phyloP scores from a whole-genome alignment of 2,797 vertebrate genomes.

The Anolis apletophallus region DNA sequence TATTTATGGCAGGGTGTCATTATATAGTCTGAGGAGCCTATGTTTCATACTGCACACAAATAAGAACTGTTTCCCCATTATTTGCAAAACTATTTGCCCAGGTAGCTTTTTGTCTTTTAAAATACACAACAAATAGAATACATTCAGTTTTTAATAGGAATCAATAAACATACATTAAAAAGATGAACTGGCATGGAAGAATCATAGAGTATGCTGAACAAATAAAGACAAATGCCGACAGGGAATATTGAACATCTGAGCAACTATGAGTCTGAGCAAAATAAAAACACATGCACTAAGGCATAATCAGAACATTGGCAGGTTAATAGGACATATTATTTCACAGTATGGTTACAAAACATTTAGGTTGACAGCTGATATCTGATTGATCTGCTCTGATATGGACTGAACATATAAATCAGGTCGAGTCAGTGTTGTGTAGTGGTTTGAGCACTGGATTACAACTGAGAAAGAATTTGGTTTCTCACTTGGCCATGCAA shows the following conservation, averaged over 20 bases:
- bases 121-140: background rate
- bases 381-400: background rate
- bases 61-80: background rate
- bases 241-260: constrained; percentile 1
- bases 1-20: background rate
- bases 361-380: background rate
- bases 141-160: constrained; percentile 4
- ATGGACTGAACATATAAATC: background rate
- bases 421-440: too few species aligned
- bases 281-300: background rate
- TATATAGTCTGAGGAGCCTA: background rate
- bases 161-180: background rate
- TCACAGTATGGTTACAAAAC: background rate
- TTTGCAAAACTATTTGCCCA: background rate
- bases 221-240: background rate
- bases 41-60: constrained; percentile 5
- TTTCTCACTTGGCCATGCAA: too few species aligned
- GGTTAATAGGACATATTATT: constrained; percentile 9
- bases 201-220: background rate
- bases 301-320: background rate
- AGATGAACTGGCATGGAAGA: background rate
- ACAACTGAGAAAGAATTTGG: too few species aligned
- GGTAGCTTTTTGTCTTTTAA: background rate
- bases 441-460: too few species aligned
- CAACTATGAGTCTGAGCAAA: constrained; percentile 10